These are phyloP conservation scores for Anthonomus grandis DNA, from an alignment of 1,140 invertebrate species.

Conservation along the genomic window DNA sequence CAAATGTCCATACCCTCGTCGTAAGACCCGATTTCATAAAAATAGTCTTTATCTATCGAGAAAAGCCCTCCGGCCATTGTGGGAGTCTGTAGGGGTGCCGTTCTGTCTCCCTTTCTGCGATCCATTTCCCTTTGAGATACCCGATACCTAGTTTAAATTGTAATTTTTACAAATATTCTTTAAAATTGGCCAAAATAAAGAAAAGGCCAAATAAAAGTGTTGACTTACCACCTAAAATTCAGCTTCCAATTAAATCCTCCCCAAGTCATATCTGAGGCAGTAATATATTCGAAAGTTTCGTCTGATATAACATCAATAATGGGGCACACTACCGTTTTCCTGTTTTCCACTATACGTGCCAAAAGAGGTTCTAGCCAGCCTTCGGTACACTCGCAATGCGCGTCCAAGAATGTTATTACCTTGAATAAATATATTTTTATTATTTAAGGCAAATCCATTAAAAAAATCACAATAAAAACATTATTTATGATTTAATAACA, in stretches of 20 bases:
- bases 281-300: conserved; percentile 94
- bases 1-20: conserved; percentile 99
- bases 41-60: conserved; percentile 94
- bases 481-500: too few species aligned
- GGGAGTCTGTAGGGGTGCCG: conserved; percentile 86
- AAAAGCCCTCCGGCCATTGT: conserved; percentile 99
- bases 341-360: conserved; percentile 84
- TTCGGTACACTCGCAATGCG: conserved; percentile 92
- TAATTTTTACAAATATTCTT: not conserved
- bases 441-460: too few species aligned
- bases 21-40: conserved; percentile 95
- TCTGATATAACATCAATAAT: conserved; percentile 99
- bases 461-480: too few species aligned
- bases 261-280: conserved; percentile 94
- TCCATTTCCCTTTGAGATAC: conserved; percentile 94
- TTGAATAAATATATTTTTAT: too few species aligned
- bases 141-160: conserved; percentile 71
- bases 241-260: conserved; percentile 98
- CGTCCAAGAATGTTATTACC: conserved; percentile 89
- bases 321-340: conserved; percentile 92
- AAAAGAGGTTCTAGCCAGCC: conserved; percentile 94
- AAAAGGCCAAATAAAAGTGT: too few species aligned
- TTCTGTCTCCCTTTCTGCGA: conserved; percentile 82
- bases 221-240: conserved; percentile 87
- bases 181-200: too few species aligned